Conservation (phyloP, 2,888 invertebrate genomes). For the Xestoiulus laeticollis region DNA sequence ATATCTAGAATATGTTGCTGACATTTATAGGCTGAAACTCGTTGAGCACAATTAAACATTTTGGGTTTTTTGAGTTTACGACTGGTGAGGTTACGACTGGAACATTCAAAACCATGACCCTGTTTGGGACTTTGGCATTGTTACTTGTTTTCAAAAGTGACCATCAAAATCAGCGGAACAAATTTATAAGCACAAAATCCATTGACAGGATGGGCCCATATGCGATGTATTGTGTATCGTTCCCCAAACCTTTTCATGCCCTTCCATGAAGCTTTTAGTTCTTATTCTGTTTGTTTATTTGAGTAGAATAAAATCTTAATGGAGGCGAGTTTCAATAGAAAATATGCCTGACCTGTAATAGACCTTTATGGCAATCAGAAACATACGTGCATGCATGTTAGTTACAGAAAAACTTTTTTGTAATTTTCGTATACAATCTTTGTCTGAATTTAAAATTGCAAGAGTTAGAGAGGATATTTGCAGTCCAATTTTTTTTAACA, state of each 20-base stretch:
- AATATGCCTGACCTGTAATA: neutral
- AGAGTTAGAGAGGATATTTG: no score
- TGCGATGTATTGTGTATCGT: neutral
- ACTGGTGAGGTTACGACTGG: conserved; percentile 10
- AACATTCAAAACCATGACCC: neutral
- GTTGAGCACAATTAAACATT: neutral
- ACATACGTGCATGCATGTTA: neutral
- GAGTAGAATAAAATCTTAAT: neutral
- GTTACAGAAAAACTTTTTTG: neutral
- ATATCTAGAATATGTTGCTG: neutral
- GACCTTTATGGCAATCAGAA: neutral
- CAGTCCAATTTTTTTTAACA: no score
- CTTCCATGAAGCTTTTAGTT: neutral
- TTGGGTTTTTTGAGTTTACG: neutral
- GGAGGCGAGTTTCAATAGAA: neutral
- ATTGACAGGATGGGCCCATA: neutral
- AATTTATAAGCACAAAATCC: neutral
- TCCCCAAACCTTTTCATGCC: neutral
- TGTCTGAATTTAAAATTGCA: neutral
- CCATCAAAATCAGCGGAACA: neutral
- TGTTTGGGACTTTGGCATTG: neutral
- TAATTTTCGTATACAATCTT: neutral
- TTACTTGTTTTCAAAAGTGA: neutral
- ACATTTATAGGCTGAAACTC: neutral
- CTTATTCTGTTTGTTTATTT: neutral